These are phyloP conservation scores for Paedocypris micromegethes DNA, from an alignment of 2,797 vertebrate genomes.

Conservation along the genomic window DNA sequence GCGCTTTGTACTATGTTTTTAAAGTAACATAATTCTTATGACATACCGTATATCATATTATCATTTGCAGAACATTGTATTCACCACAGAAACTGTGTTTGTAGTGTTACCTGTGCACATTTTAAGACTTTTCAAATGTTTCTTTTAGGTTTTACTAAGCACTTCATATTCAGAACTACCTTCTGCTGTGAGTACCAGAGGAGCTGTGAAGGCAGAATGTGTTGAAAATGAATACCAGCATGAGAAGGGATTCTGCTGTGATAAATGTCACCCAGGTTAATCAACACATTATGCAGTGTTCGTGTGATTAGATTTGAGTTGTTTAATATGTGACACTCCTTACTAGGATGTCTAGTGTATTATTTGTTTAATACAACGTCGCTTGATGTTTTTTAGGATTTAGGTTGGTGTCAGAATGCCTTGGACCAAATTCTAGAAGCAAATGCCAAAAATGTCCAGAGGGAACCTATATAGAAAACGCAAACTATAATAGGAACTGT, in stretches of 20 bases:
- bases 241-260: conserved; percentile 55
- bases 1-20: too few species aligned
- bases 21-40: too few species aligned
- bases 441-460: conserved; percentile 38
- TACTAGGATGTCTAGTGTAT: neutral
- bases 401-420: conserved; percentile 51
- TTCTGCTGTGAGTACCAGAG: conserved; percentile 34
- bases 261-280: conserved; percentile 64
- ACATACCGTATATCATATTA: too few species aligned
- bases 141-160: conserved; percentile 24
- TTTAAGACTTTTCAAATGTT: neutral
- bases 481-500: conserved; percentile 47
- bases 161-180: conserved; percentile 11
- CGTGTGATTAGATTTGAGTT: neutral
- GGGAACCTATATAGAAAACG: conserved; percentile 31
- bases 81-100: too few species aligned
- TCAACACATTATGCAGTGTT: neutral
- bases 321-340: neutral
- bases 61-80: too few species aligned
- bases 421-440: neutral
- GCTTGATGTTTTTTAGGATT: conserved; percentile 52
- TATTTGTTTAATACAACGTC: neutral
- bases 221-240: conserved; percentile 36
- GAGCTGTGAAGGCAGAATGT: neutral
- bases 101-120: too few species aligned